Evolutionary conservation across 2,888 invertebrate genomes (phyloP).

Genomic region (Rhorus exstirpatorius): DNA sequence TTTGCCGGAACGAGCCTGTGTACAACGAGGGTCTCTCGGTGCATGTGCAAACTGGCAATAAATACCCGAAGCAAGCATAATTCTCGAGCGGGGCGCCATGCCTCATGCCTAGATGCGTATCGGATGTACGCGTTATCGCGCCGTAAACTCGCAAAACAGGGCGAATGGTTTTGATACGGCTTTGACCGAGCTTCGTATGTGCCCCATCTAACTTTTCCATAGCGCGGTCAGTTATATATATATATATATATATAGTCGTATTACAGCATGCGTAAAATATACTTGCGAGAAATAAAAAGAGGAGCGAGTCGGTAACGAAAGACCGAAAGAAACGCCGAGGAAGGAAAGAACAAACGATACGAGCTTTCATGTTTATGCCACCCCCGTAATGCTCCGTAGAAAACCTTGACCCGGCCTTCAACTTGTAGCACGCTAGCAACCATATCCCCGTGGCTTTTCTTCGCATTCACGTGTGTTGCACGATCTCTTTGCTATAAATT

Average conservation of each 20-base stretch:
- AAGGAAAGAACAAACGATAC: constrained; percentile 12
- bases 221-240: constrained; percentile 12
- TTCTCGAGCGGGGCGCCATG: constrained; percentile 77
- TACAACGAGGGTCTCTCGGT: constrained; percentile 29
- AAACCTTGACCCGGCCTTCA: constrained; percentile 45
- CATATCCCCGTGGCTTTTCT: not conserved
- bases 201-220: constrained; percentile 38
- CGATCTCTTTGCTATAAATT: not conserved
- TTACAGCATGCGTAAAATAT: constrained; percentile 19
- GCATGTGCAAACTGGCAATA: constrained; percentile 74
- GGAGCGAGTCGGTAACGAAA: constrained; percentile 20
- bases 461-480: not conserved
- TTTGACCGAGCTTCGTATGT: constrained; percentile 4
- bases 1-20: constrained; percentile 38
- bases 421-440: constrained; percentile 11
- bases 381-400: constrained; percentile 27
- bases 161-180: constrained; percentile 6
- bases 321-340: not conserved
- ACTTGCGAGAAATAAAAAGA: constrained; percentile 2
- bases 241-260: no score
- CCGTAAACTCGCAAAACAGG: constrained; percentile 72
- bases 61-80: constrained; percentile 78
- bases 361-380: constrained; percentile 19
- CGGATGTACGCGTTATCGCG: constrained; percentile 79
- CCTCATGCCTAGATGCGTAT: constrained; percentile 82